phyloP scores from a whole-genome alignment of 2,113 vertebrate species.

The Caloenas nicobarica region DNA sequence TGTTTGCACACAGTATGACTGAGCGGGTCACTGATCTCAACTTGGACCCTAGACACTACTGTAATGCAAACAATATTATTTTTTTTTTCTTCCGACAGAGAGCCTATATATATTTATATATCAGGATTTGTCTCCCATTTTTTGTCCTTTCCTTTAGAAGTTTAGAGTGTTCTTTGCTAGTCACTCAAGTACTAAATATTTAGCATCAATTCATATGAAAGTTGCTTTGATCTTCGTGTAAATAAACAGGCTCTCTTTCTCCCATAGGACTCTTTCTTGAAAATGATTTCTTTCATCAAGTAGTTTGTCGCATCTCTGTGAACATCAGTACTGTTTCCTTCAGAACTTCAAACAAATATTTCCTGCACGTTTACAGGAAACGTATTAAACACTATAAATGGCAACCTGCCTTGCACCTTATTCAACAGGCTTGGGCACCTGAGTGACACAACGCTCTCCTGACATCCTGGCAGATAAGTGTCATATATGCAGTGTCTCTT shows the following conservation, averaged over 20 bases:
- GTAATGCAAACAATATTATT: neutral
- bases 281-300: slow-evolving; percentile 78
- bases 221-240: slow-evolving; percentile 74
- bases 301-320: slow-evolving; percentile 68
- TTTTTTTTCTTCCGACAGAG: neutral
- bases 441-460: neutral
- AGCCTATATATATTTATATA: neutral
- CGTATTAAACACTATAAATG: slow-evolving; percentile 66
- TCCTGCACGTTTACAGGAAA: slow-evolving; percentile 77
- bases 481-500: neutral
- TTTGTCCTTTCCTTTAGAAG: slow-evolving; percentile 48
- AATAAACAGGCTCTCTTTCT: slow-evolving; percentile 75
- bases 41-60: neutral
- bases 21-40: neutral
- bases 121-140: neutral
- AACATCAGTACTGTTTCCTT: slow-evolving; percentile 76
- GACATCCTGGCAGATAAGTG: neutral
- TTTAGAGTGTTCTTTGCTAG: slow-evolving; percentile 53
- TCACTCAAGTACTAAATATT: slow-evolving; percentile 62
- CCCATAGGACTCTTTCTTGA: slow-evolving; percentile 61
- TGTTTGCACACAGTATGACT: neutral
- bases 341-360: slow-evolving; percentile 76
- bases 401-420: slow-evolving; percentile 54
- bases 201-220: slow-evolving; percentile 65
- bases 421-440: slow-evolving; percentile 15